Conservation (phyloP, 1,140 invertebrate genomes). For the Galleria mellonella region DNA sequence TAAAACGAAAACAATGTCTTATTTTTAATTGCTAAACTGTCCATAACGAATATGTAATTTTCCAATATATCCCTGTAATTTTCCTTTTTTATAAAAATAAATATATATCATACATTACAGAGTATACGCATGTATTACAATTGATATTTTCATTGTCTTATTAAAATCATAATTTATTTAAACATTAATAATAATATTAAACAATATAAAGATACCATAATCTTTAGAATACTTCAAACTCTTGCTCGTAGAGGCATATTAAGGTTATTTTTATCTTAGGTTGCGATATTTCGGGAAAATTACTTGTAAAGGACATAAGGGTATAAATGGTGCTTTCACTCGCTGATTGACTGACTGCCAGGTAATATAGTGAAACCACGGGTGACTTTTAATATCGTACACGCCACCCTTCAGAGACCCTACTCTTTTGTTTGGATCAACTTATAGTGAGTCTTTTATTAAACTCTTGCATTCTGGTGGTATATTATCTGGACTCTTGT, state of each 20-base stretch:
- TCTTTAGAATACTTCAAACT: constrained; percentile 55
- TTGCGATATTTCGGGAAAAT: constrained; percentile 82
- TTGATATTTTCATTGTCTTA: too few relatives aligned
- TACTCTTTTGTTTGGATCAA: constrained; percentile 88
- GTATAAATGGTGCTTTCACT: constrained; percentile 83
- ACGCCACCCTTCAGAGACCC: constrained; percentile 89
- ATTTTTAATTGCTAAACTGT: too few relatives aligned
- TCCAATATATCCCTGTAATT: too few relatives aligned
- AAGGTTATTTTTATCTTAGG: constrained; percentile 27
- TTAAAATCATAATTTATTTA: too few relatives aligned
- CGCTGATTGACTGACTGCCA: constrained; percentile 89
- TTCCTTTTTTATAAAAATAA: too few relatives aligned
- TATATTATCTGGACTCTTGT: constrained; percentile 79
- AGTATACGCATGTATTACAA: too few relatives aligned
- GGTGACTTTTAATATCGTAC: constrained; percentile 77
- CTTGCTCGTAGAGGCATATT: constrained; percentile 40
- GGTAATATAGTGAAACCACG: constrained; percentile 82
- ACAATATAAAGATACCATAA: too few relatives aligned
- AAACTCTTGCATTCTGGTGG: constrained; percentile 86
- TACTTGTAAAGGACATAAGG: constrained; percentile 80
- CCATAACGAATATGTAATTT: too few relatives aligned
- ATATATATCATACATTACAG: too few relatives aligned
- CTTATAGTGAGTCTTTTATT: constrained; percentile 85
- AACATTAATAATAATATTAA: too few relatives aligned
- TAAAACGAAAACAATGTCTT: too few relatives aligned